Evolutionary conservation across 2,113 vertebrate genomes (phyloP), one percentile per base, ranked within the genome.

Genomic region (Puffinus mauretanicus): DNA sequence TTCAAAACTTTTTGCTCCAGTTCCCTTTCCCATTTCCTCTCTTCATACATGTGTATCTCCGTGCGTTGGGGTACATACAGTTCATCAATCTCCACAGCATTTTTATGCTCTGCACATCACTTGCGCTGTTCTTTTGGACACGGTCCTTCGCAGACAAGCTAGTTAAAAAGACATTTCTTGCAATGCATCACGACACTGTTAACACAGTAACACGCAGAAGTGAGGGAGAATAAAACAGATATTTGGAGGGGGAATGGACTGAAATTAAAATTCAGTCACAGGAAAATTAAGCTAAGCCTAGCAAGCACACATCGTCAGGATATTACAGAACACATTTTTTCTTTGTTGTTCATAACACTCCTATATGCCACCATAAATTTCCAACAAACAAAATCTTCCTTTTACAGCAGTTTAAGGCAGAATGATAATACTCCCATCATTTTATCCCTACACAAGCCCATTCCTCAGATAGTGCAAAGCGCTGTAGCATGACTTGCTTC

Each of bases 281-380:
- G 75, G 94, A 92, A 96, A 94, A 87, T 77, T 79, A 91, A 82
- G 71, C 61, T 88, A 92, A 88, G 67, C 60, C 62, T 44, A 90
- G 67, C 40, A 94, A 79, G 65, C 34, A 71, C 49, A 40, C 47
- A 46, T 42, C 21, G 12, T n/a, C 44, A 67, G 69, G 65, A 90
- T 86, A 57, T 40, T 83, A 60, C 26, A 70, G 60, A 81, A 71
- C 1, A 3, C 2, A 2, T 46, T 69, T 89, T 71, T 62, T 34
- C 30, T 70, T 91, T 65, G 51, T 67, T 87, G 40, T 36, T 85
- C 86, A 86, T 51, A 95, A 93, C 47, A 57, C 14, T 83, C 44
- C 73, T 89, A 42, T 70, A 75, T 58, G 32, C 46, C 60, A 67
- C 60, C 70, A 72, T 66, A 76, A 82, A 54, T 79, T 95, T 76